These are phyloP conservation scores for Calyptomena viridis DNA, from an alignment of 2,113 vertebrate genomes.

Conservation along the genomic window DNA sequence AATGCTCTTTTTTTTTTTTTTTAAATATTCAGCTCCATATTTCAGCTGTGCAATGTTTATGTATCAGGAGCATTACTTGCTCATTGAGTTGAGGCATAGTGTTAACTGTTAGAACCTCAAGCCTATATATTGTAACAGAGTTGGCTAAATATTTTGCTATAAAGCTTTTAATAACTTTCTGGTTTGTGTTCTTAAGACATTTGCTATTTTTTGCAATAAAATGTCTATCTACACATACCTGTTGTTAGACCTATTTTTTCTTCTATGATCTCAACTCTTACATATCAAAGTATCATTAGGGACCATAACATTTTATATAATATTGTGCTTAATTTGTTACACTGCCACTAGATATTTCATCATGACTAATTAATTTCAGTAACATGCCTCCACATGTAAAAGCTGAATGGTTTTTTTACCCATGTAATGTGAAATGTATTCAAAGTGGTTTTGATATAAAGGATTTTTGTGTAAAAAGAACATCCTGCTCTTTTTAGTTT, in stretches of 20 bases:
- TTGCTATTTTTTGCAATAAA: conserved; percentile 75
- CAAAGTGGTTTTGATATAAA: neutral
- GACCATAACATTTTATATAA: neutral
- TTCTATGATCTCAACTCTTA: neutral
- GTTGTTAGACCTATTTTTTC: neutral
- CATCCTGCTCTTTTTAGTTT: neutral
- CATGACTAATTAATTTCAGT: neutral
- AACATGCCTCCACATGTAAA: neutral
- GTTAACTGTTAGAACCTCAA: conserved; percentile 67
- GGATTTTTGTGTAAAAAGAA: neutral
- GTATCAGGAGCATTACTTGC: conserved; percentile 26
- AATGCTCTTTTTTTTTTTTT: neutral
- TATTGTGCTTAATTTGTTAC: neutral
- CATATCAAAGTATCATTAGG: neutral
- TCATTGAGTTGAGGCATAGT: conserved; percentile 43
- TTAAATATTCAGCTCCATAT: neutral
- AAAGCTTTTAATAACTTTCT: conserved; percentile 76
- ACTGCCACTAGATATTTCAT: neutral
- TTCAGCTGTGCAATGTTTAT: neutral
- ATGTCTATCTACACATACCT: conserved; percentile 18
- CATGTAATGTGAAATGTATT: neutral
- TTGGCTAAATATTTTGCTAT: conserved; percentile 77
- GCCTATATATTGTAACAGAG: conserved; percentile 68
- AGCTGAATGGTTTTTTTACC: neutral
- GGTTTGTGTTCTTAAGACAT: conserved; percentile 71